Evolutionary conservation across 2,797 vertebrate species (phyloP).

Genomic region (Vireo griseus): DNA sequence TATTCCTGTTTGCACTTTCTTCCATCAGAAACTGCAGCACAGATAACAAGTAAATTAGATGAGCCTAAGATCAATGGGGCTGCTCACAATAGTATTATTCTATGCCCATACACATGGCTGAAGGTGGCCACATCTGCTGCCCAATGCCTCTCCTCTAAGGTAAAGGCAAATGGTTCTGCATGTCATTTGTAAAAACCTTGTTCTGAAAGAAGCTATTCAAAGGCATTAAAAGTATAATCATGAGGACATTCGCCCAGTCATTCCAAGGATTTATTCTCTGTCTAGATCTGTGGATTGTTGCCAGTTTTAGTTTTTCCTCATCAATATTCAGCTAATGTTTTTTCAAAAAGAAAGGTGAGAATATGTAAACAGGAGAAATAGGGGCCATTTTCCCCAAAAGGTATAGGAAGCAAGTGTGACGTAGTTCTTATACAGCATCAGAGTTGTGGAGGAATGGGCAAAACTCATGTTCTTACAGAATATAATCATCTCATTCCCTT

Average conservation of each 20-base stretch:
- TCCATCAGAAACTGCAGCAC: background rate
- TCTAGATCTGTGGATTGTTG: background rate
- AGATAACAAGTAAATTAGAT: background rate
- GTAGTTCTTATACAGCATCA: background rate
- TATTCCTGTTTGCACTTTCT: background rate
- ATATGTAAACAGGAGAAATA: background rate
- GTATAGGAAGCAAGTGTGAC: rapidly evolving
- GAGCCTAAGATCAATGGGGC: background rate
- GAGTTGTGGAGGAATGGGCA: background rate
- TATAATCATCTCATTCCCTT: background rate
- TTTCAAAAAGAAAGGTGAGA: background rate
- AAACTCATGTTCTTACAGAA: background rate
- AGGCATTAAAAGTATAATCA: background rate
- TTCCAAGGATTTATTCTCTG: background rate
- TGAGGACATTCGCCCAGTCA: background rate
- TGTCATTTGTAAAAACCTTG: background rate
- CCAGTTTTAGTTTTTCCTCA: background rate
- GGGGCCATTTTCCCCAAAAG: background rate
- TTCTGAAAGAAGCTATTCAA: background rate
- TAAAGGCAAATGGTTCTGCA: background rate
- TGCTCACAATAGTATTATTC: background rate
- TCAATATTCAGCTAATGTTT: background rate
- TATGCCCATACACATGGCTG: background rate
- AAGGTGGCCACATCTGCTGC: background rate
- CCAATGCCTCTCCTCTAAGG: background rate